These are phyloP conservation scores for Drosophila nr. perissopoda DNA, from an alignment of 2,888 invertebrate genomes.

Conservation along the genomic window DNA sequence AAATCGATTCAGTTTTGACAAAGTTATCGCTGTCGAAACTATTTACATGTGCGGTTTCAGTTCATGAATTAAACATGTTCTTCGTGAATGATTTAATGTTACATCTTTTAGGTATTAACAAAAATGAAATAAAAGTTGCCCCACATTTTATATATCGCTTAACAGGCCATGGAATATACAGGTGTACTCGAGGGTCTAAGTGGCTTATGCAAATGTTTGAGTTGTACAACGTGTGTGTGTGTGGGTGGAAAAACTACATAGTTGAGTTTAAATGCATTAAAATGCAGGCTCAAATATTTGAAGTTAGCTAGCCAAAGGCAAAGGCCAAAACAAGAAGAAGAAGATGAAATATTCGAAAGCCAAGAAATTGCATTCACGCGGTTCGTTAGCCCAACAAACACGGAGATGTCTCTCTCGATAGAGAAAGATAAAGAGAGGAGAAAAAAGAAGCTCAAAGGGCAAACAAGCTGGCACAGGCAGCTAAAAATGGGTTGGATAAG, in stretches of 20 bases:
- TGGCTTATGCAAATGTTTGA: conserved; percentile 69
- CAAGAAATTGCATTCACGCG: conserved; percentile 80
- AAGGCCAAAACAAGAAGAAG: conserved; percentile 29
- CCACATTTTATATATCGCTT: not conserved
- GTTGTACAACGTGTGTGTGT: conserved; percentile 25
- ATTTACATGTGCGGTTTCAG: not conserved
- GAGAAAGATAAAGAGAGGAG: not conserved
- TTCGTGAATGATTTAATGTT: not conserved
- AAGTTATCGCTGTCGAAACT: not conserved
- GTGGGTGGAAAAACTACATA: conserved; percentile 28
- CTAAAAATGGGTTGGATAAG: not conserved
- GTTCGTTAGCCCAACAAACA: conserved; percentile 78
- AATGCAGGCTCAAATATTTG: conserved; percentile 59
- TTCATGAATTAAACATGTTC: not conserved
- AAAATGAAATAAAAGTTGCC: rapidly evolving
- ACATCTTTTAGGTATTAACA: too few species aligned
- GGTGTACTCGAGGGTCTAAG: conserved; percentile 18
- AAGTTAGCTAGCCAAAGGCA: conserved; percentile 42
- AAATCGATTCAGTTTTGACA: not conserved
- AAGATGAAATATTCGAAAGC: conserved; percentile 20
- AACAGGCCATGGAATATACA: not conserved
- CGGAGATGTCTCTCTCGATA: not conserved
- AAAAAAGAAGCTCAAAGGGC: conserved; percentile 62
- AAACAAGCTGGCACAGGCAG: conserved; percentile 57
- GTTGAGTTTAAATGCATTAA: conserved; percentile 38